These are phyloP conservation scores for Conchocele bisecta DNA, from an alignment of 2,888 invertebrate species.

Conservation along the genomic window DNA sequence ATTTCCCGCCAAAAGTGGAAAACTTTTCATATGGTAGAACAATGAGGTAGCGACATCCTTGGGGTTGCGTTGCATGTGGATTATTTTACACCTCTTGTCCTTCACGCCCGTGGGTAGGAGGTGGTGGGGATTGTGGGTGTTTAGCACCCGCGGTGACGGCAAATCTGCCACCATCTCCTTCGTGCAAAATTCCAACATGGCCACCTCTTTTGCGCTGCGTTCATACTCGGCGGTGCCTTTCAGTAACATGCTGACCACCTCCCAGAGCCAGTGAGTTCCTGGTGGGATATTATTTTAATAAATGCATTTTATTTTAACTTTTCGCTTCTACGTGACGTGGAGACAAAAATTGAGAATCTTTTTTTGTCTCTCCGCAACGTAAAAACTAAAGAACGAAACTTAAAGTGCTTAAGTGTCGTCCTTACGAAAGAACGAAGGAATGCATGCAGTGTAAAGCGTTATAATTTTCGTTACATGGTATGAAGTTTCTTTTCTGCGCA, in stretches of 20 bases:
- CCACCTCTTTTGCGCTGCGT: background rate
- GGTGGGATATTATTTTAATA: too few relatives aligned
- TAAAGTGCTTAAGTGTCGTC: too few relatives aligned
- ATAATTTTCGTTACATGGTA: too few relatives aligned
- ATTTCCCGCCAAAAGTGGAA: too few relatives aligned
- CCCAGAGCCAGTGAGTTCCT: background rate
- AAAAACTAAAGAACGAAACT: too few relatives aligned
- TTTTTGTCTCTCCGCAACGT: too few relatives aligned
- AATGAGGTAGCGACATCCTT: slow-evolving; percentile 3
- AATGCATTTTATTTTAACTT: too few relatives aligned
- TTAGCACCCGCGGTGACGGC: background rate
- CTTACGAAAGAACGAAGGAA: too few relatives aligned
- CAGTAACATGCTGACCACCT: background rate
- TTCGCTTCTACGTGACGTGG: too few relatives aligned
- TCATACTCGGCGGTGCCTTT: background rate
- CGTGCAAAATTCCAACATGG: background rate
- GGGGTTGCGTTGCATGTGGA: background rate
- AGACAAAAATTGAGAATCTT: too few relatives aligned
- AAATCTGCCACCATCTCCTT: background rate
- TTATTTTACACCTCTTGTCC: background rate
- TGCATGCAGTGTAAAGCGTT: too few relatives aligned
- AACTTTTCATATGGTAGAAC: background rate
- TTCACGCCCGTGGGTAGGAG: background rate
- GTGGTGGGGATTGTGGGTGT: background rate
- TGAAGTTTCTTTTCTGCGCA: too few relatives aligned